These are phyloP conservation scores for Ibycter americanus DNA, from an alignment of 2,797 vertebrate genomes.

Conservation along the genomic window DNA sequence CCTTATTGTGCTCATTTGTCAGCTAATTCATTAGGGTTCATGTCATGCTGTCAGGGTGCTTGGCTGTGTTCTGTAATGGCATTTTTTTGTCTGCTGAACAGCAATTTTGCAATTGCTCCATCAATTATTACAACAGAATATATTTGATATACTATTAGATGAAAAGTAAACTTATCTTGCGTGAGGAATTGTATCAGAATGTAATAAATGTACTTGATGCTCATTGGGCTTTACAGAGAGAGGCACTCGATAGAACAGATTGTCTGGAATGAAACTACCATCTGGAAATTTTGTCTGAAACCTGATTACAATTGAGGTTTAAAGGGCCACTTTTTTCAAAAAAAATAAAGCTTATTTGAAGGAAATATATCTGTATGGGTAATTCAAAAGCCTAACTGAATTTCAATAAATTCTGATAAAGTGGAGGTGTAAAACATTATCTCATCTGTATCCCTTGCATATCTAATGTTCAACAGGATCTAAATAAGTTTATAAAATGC, in stretches of 20 bases:
- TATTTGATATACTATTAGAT: constrained; percentile 22
- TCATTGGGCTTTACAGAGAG: constrained; percentile 26
- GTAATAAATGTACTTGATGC: constrained; percentile 47
- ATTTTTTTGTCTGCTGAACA: constrained; percentile 18
- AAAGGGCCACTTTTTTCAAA: neutral
- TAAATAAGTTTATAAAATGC: neutral
- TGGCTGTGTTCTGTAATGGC: constrained; percentile 27
- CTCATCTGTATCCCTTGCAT: neutral
- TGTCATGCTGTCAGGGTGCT: constrained; percentile 3
- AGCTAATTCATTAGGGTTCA: constrained; percentile 30
- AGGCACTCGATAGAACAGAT: constrained; percentile 11
- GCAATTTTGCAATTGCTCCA: neutral
- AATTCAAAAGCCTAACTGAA: neutral
- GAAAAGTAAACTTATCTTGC: constrained; percentile 39
- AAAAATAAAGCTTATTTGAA: neutral
- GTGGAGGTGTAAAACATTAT: neutral
- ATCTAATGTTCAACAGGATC: neutral
- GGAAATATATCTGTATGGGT: neutral
- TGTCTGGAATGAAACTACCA: constrained; percentile 30
- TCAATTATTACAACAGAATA: constrained; percentile 42
- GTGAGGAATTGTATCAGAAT: constrained; percentile 2
- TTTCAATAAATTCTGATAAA: neutral
- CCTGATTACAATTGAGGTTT: constrained; percentile 5
- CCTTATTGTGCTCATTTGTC: constrained; percentile 38
- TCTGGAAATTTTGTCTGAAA: constrained; percentile 57